A percentile compares a stretch with the other conserved stretches of the same genome.
Conservation (phyloP, 2,113 vertebrate species). For the Polypterus bichir region DNA sequence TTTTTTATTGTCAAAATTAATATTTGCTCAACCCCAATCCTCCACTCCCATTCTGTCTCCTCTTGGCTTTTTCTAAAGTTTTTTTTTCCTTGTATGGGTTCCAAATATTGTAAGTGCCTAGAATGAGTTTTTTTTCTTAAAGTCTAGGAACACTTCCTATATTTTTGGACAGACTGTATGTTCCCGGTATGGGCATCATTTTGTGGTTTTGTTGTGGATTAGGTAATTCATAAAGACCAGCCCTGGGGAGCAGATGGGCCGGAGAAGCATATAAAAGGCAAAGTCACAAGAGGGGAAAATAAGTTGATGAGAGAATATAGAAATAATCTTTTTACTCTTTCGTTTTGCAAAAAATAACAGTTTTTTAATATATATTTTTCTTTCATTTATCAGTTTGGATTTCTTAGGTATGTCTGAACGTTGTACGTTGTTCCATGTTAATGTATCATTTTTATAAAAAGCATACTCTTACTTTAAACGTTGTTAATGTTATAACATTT, state of each 20-base stretch:
- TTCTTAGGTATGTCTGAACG: neutral
- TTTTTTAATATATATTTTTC: neutral
- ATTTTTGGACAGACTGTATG: neutral
- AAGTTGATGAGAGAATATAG: neutral
- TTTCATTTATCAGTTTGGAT: neutral
- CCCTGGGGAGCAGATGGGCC: neutral
- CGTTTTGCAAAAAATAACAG: neutral
- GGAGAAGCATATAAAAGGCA: neutral
- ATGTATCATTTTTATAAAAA: neutral
- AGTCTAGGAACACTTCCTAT: neutral
- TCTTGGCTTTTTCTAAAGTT: neutral
- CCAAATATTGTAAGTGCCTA: neutral
- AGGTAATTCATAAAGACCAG: neutral
- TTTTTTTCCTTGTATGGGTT: neutral
- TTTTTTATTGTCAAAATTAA: neutral
- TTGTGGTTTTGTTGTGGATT: neutral
- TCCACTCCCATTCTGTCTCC: neutral
- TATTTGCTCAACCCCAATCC: neutral
- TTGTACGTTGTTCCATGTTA: neutral
- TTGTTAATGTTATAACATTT: neutral
- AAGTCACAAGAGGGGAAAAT: neutral
- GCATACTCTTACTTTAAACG: neutral
- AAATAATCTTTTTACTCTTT: neutral
- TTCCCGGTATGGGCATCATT: neutral
- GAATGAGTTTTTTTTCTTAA: neutral